A percentile compares a stretch with the other conserved stretches of the same genome.
Conservation (phyloP, 2,888 invertebrate genomes). For the Noctuana brunneofusca region DNA sequence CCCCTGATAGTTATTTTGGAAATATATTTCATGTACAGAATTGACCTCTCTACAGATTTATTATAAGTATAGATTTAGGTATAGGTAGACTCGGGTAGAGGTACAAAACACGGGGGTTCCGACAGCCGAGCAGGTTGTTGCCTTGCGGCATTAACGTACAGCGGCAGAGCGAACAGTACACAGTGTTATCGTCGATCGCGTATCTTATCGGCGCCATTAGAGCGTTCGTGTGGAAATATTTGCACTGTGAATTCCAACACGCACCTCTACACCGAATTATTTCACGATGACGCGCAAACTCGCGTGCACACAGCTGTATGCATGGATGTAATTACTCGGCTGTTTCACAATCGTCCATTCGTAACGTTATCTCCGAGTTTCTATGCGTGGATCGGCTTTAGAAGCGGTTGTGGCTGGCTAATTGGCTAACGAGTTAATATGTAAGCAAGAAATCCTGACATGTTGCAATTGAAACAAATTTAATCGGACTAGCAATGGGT, state of each 20-base stretch:
- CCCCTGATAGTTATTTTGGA: no score
- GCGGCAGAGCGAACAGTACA: constrained; percentile 13
- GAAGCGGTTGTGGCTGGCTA: constrained; percentile 5
- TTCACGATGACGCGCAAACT: constrained; percentile 46
- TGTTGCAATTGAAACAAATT: constrained; percentile 9
- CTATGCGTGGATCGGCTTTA: constrained; percentile 5
- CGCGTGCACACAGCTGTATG: constrained; percentile 17
- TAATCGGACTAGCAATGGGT: neutral
- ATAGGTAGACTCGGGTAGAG: no score
- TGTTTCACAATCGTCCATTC: constrained; percentile 29
- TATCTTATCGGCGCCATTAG: constrained; percentile 32
- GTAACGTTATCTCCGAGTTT: constrained; percentile 25
- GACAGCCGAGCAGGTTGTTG: neutral
- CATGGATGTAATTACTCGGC: constrained; percentile 10
- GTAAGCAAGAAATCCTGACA: constrained; percentile 8
- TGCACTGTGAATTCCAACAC: constrained; percentile 56
- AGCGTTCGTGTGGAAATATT: constrained; percentile 55
- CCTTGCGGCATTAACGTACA: constrained; percentile 7
- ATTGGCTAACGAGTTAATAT: constrained; percentile 12
- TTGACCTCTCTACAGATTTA: no score
- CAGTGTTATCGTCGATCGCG: constrained; percentile 24
- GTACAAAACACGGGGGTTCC: constrained; percentile 7
- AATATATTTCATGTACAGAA: no score
- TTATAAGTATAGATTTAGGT: no score
- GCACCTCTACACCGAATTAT: constrained; percentile 46